These are phyloP conservation scores for Nephrotoma appendiculata DNA, from an alignment of 2,888 invertebrate genomes.

Conservation along the genomic window DNA sequence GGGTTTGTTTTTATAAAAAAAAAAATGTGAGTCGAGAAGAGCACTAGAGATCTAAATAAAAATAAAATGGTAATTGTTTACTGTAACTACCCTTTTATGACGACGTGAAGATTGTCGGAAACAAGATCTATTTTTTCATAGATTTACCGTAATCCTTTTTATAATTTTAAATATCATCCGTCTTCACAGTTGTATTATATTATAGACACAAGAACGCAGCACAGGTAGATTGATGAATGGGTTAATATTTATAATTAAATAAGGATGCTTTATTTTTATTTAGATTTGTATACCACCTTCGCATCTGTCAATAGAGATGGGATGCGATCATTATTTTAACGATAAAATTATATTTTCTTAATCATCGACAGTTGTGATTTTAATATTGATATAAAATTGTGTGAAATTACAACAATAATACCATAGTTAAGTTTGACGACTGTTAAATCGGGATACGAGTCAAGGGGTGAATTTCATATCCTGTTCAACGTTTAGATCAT, in stretches of 20 bases:
- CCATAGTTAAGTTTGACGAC: neutral
- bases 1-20: neutral
- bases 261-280: neutral
- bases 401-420: neutral
- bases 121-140: neutral
- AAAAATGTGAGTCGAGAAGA: neutral
- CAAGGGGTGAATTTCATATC: neutral
- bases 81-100: neutral
- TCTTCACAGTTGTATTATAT: neutral
- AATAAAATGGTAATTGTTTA: neutral
- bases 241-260: constrained; percentile 2
- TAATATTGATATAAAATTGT: neutral
- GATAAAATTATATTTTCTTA: neutral
- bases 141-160: neutral
- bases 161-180: neutral
- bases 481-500: neutral
- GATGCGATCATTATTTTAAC: neutral
- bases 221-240: constrained; percentile 1
- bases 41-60: neutral
- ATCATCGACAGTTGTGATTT: neutral
- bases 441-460: neutral
- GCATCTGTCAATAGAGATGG: neutral
- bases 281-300: neutral
- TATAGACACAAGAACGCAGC: neutral
- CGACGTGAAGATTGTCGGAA: neutral